Evolutionary conservation across 2,888 invertebrate genomes (phyloP).

Genomic region (Drosophila cyrtoloma): DNA sequence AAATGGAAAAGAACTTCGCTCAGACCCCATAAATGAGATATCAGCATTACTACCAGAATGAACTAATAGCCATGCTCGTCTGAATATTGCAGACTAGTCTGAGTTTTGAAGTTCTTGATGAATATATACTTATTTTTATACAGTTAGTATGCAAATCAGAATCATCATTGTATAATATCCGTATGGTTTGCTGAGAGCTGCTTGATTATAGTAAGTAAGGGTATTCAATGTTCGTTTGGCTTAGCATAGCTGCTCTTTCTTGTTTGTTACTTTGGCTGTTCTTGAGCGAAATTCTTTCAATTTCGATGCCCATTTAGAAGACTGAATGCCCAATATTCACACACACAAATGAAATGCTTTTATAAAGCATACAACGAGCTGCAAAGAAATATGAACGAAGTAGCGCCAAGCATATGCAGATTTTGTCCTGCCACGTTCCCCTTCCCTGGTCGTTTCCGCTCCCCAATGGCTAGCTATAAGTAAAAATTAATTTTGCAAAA

Average conservation of each 20-base stretch:
- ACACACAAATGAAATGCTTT: conserved; percentile 39
- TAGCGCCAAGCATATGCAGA: conserved; percentile 36
- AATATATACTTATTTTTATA: background rate
- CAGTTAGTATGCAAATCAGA: background rate
- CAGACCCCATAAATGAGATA: background rate
- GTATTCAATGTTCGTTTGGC: background rate
- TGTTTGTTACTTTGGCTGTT: background rate
- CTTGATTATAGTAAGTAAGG: background rate
- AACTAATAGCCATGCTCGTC: background rate
- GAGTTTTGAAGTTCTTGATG: background rate
- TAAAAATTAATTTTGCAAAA: conserved; percentile 68
- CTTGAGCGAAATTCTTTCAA: conserved; percentile 29
- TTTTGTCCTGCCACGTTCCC: conserved; percentile 18
- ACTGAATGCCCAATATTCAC: background rate
- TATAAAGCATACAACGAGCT: conserved; percentile 5
- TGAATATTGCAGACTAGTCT: background rate
- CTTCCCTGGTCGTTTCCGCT: background rate
- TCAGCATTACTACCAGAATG: background rate
- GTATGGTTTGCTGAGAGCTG: background rate
- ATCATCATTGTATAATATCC: background rate
- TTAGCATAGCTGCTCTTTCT: background rate
- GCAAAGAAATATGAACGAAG: background rate
- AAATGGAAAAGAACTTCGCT: background rate
- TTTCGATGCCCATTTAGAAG: conserved; percentile 26
- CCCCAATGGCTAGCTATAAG: conserved; percentile 32